A percentile compares a stretch with the other conserved stretches of the same genome.
Conservation (phyloP, 2,888 invertebrate species). For the Netelia melanura region DNA sequence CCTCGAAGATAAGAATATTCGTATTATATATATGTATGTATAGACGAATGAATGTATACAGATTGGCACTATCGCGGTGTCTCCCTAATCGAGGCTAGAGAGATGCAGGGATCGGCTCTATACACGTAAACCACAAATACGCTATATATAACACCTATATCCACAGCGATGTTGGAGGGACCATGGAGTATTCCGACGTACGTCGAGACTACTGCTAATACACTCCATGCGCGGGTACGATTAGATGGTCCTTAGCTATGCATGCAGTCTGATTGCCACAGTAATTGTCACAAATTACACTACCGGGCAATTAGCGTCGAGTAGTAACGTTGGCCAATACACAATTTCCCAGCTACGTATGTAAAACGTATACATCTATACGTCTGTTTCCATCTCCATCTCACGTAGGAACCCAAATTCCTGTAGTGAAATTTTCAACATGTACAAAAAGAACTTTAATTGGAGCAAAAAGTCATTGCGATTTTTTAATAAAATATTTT, state of each 20-base stretch:
- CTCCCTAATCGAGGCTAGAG: slow-evolving; percentile 38
- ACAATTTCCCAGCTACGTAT: slow-evolving; percentile 55
- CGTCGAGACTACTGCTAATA: slow-evolving; percentile 59
- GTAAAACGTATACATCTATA: not conserved
- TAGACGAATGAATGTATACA: slow-evolving; percentile 3
- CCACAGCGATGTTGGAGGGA: not conserved
- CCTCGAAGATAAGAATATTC: not conserved
- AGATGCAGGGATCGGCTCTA: slow-evolving; percentile 2
- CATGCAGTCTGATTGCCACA: slow-evolving; percentile 68
- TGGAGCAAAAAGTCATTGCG: too few relatives aligned
- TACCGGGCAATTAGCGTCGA: slow-evolving; percentile 68
- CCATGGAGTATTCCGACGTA: slow-evolving; percentile 44
- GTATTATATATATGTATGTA: too few relatives aligned
- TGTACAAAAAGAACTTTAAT: too few relatives aligned
- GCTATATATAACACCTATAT: slow-evolving; percentile 26
- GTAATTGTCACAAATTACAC: slow-evolving; percentile 69
- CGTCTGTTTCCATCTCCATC: too few relatives aligned
- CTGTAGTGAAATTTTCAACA: too few relatives aligned
- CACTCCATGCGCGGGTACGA: slow-evolving; percentile 62
- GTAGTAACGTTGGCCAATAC: slow-evolving; percentile 56
- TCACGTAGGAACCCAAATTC: too few relatives aligned
- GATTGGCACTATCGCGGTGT: slow-evolving; percentile 16
- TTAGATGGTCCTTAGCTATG: slow-evolving; percentile 69
- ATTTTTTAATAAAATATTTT: too few relatives aligned
- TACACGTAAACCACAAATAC: slow-evolving; percentile 49